phyloP scores from a whole-genome alignment of 2,113 vertebrate genomes.

The Tragelaphus scriptus region DNA sequence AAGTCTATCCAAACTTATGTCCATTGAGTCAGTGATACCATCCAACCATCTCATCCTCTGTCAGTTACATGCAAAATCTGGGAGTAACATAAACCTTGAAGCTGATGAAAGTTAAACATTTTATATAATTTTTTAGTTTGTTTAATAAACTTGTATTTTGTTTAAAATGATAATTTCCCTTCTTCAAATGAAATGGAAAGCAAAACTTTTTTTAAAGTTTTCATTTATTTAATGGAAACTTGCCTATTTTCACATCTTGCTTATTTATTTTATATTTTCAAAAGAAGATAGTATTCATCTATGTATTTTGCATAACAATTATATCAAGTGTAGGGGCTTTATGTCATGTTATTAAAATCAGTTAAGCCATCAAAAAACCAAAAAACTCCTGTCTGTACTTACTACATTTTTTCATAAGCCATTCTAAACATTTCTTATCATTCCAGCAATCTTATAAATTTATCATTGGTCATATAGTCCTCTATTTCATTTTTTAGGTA shows the following conservation, averaged over 20 bases:
- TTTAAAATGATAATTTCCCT: constrained; percentile 69
- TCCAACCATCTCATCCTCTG: background rate
- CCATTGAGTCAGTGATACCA: background rate
- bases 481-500: background rate
- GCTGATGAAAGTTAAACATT: constrained; percentile 94
- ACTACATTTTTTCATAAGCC: background rate
- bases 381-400: background rate
- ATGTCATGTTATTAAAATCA: constrained; percentile 70
- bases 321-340: constrained; percentile 62
- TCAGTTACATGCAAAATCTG: constrained; percentile 94
- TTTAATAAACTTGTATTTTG: constrained; percentile 74
- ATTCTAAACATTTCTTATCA: background rate
- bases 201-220: constrained; percentile 46
- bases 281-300: constrained; percentile 67
- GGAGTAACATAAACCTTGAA: constrained; percentile 98
- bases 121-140: constrained; percentile 67
- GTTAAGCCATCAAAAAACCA: background rate
- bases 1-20: background rate
- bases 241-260: constrained; percentile 75
- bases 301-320: constrained; percentile 70
- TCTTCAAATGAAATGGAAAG: constrained; percentile 63
- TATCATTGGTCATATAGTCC: background rate
- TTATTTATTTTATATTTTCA: constrained; percentile 86
- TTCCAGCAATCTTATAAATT: background rate
- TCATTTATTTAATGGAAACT: constrained; percentile 74